Conservation (phyloP, 2,113 vertebrate species). For the Gobio gobio region DNA sequence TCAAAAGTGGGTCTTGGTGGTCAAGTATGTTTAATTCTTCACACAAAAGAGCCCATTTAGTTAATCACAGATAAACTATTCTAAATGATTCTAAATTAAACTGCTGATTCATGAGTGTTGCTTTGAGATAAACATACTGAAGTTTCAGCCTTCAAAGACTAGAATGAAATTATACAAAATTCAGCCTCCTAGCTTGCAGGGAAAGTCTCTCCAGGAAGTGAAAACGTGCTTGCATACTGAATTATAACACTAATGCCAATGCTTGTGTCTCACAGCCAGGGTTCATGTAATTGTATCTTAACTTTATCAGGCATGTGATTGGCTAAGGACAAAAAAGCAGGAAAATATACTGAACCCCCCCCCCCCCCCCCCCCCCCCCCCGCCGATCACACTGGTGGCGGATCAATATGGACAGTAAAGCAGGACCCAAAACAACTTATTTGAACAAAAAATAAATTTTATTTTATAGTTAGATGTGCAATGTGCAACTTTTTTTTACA, state of each 20-base stretch:
- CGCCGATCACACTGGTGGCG: too few species aligned
- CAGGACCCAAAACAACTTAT: too few species aligned
- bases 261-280: background rate
- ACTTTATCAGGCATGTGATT: too few species aligned
- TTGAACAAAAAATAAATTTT: too few species aligned
- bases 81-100: background rate
- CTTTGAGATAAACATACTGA: background rate
- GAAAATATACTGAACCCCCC: too few species aligned
- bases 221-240: background rate
- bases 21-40: background rate
- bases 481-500: too few species aligned
- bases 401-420: too few species aligned
- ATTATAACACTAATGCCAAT: background rate
- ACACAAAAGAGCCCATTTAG: background rate
- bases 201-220: background rate
- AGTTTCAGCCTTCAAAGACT: background rate
- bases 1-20: background rate
- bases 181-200: background rate
- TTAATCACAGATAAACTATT: background rate
- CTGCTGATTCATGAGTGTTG: background rate
- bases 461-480: too few species aligned
- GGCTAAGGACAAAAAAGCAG: too few species aligned
- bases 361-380: too few species aligned
- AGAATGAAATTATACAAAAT: background rate
- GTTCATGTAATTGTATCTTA: background rate